phyloP scores from a whole-genome alignment of 2,888 invertebrate species.

The Pammene aurita region DNA sequence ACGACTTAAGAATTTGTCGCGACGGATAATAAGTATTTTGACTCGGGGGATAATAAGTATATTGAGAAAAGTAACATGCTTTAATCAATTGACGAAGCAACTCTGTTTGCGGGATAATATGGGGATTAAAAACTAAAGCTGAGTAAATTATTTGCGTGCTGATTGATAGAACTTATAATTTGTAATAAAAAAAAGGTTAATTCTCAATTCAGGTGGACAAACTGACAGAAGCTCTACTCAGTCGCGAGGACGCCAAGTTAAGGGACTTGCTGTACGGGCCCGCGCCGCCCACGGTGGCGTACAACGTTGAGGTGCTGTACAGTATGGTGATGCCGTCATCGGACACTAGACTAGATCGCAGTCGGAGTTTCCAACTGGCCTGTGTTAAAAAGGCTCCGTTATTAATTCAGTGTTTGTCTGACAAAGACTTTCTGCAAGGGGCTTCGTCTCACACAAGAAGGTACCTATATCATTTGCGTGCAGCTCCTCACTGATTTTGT shows the following conservation, averaged over 20 bases:
- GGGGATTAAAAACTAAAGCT: no score
- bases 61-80: no score
- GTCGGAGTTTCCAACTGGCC: conserved; percentile 83
- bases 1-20: no score
- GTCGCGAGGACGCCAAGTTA: conserved; percentile 71
- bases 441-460: conserved; percentile 78
- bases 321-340: conserved; percentile 95
- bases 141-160: no score
- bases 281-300: conserved; percentile 77
- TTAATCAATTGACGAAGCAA: no score
- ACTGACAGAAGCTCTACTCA: conserved; percentile 73
- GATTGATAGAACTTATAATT: no score
- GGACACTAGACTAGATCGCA: conserved; percentile 89
- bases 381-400: conserved; percentile 84
- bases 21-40: no score
- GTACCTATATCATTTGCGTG: conserved; percentile 51
- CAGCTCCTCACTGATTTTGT: background rate
- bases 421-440: conserved; percentile 75
- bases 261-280: conserved; percentile 77
- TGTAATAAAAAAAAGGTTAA: background rate
- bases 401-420: conserved; percentile 75
- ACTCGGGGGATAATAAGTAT: no score
- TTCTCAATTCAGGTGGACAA: conserved; percentile 64
- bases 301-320: conserved; percentile 87
- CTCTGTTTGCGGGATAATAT: no score